Evolutionary conservation across 53 echinoderm and acorn worm genomes (phyloP).

Genomic region (Mesocentrotus franciscanus): DNA sequence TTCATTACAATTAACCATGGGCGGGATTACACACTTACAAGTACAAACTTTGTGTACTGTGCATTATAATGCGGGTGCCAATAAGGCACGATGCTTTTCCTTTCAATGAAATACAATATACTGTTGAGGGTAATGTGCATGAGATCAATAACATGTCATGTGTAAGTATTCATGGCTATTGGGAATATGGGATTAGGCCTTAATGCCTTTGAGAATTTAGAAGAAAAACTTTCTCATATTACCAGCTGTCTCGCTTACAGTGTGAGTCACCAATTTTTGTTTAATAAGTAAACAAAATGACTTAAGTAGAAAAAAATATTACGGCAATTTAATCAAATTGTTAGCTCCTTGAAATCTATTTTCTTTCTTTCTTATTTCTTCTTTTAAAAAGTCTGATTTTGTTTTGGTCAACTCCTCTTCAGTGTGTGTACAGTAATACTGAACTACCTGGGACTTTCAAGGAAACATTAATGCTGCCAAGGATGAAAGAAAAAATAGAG

Average conservation of each 20-base stretch:
- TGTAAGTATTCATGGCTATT: slow-evolving; percentile 44
- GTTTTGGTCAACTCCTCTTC: too few species aligned
- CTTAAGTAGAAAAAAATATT: neutral
- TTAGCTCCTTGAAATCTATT: too few species aligned
- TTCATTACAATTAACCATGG: neutral
- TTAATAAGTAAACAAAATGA: neutral
- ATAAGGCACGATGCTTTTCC: too few species aligned
- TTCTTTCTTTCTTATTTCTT: too few species aligned
- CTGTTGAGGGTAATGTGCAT: too few species aligned
- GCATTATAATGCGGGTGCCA: neutral
- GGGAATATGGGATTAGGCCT: neutral
- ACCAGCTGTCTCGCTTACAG: neutral
- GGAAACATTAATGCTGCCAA: too few species aligned
- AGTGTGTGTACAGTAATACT: too few species aligned
- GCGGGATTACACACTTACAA: neutral
- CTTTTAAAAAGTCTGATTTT: too few species aligned
- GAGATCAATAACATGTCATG: neutral
- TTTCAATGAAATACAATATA: too few species aligned
- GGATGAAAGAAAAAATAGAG: too few species aligned
- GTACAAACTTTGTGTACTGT: neutral
- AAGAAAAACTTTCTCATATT: neutral
- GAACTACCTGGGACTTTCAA: too few species aligned
- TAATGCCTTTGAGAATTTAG: neutral
- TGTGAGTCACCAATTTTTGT: neutral
- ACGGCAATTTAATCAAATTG: neutral